Evolutionary conservation across 2,797 vertebrate species (phyloP), one percentile per base, ranked within the genome.

Genomic region (Aeoliscus strigatus): DNA sequence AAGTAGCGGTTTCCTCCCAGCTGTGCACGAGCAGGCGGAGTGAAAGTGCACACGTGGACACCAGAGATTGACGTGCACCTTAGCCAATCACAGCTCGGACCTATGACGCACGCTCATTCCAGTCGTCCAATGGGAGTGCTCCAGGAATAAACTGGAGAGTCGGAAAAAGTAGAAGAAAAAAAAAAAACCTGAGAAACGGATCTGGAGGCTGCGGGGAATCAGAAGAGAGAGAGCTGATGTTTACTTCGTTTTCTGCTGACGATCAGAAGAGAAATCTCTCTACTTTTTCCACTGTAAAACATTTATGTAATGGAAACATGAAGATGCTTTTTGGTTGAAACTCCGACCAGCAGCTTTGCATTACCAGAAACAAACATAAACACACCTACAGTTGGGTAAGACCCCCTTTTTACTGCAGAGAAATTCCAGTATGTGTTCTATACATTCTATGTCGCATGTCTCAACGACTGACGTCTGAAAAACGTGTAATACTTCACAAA

Each of bases 11-110:
- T 65, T 57, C 25, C 49, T 11, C 14, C 7, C 17, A 10, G 30
- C 4, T 8, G 37, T 3, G 54, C 25, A 5, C 8, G 7, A 43
- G 37, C 70, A 27, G 77, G 71, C 54, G 67, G 73, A 75, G 70
- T 66, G 64, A 80, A 79, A 83, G 58, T 88, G 88, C 86, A 87
- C 86, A 89, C 88, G 89, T 90, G 87, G 84, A 71, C 42, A 53
- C 27, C 8, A 4, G 12, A 61, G 80, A 89, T 17, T 14, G 87
- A 86, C 64, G 36, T 6, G 21, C 0, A 1, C 0, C 1, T 6
- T 1, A 42, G 32, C 87, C 85, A 87, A 85, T 87, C n/a, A 56
- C 1, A 31, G 46, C 8, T 0, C 14, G 14, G 8, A 0, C 0
- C 0, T 15, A 11, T 79, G 74, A 84, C 60, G 64, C 16, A 5